Evolutionary conservation across 2,888 invertebrate genomes (phyloP).

Genomic region (Alsophila aescularia): DNA sequence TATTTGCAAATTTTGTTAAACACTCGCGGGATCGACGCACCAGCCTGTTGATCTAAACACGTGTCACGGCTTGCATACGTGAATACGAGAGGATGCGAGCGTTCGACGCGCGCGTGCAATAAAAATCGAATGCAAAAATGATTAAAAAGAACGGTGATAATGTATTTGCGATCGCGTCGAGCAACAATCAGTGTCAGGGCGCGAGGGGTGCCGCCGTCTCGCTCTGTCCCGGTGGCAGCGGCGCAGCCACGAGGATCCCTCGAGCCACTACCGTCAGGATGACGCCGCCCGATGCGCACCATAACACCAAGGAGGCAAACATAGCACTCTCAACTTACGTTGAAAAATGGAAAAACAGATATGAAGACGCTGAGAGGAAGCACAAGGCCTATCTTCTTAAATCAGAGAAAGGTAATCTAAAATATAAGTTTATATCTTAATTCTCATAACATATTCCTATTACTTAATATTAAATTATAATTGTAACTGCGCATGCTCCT

Average conservation of each 20-base stretch:
- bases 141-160: conserved; percentile 83
- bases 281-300: conserved; percentile 81
- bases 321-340: conserved; percentile 79
- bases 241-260: conserved; percentile 77
- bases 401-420: conserved; percentile 88
- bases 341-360: conserved; percentile 88
- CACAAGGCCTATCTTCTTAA: conserved; percentile 87
- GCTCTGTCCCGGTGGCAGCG: conserved; percentile 62
- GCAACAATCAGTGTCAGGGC: conserved; percentile 80
- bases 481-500: conserved; percentile 72
- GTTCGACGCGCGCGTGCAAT: conserved; percentile 72
- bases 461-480: conserved; percentile 26
- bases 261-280: conserved; percentile 80
- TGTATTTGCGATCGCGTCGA: conserved; percentile 83
- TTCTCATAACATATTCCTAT: neutral
- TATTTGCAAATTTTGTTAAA: conserved; percentile 59
- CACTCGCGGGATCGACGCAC: conserved; percentile 62
- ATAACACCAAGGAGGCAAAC: conserved; percentile 76
- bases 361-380: conserved; percentile 88
- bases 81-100: conserved; percentile 71
- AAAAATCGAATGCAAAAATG: conserved; percentile 81
- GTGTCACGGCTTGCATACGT: conserved; percentile 69
- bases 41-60: conserved; percentile 79
- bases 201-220: conserved; percentile 73
- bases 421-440: neutral